These are phyloP conservation scores for Cyclopterus lumpus DNA, from an alignment of 2,797 vertebrate species.

Conservation along the genomic window DNA sequence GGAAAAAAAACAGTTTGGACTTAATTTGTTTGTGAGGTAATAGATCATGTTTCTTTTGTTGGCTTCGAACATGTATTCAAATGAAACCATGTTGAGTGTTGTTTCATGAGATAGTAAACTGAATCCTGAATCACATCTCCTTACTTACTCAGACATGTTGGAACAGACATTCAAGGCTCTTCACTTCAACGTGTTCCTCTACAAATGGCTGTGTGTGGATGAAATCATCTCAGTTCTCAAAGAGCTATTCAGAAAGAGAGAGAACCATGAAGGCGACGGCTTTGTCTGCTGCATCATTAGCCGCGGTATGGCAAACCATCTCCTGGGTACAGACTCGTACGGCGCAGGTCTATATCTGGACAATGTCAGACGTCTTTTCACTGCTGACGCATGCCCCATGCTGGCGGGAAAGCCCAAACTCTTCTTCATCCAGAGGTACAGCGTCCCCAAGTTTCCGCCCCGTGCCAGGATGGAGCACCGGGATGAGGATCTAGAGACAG, in stretches of 20 bases:
- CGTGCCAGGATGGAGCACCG: conserved; percentile 8
- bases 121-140: conserved; percentile 14
- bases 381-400: conserved; percentile 80
- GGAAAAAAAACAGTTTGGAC: background rate
- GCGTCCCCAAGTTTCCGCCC: conserved; percentile 46
- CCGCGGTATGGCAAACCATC: conserved; percentile 75
- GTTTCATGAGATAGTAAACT: background rate
- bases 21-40: background rate
- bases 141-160: conserved; percentile 81
- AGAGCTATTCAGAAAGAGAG: conserved; percentile 54
- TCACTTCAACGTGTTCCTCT: conserved; percentile 78
- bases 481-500: conserved; percentile 82
- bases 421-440: conserved; percentile 94
- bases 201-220: conserved; percentile 64
- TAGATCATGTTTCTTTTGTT: background rate
- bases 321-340: conserved; percentile 84
- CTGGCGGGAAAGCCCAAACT: conserved; percentile 93
- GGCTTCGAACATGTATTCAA: background rate
- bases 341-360: conserved; percentile 77
- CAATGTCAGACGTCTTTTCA: conserved; percentile 83
- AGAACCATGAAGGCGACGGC: conserved; percentile 77
- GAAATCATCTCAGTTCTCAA: conserved; percentile 65
- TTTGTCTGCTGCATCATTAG: conserved; percentile 91
- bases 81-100: background rate
- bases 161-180: conserved; percentile 82